These are phyloP conservation scores for Columba livia DNA, from an alignment of 2,113 vertebrate genomes.

Conservation along the genomic window DNA sequence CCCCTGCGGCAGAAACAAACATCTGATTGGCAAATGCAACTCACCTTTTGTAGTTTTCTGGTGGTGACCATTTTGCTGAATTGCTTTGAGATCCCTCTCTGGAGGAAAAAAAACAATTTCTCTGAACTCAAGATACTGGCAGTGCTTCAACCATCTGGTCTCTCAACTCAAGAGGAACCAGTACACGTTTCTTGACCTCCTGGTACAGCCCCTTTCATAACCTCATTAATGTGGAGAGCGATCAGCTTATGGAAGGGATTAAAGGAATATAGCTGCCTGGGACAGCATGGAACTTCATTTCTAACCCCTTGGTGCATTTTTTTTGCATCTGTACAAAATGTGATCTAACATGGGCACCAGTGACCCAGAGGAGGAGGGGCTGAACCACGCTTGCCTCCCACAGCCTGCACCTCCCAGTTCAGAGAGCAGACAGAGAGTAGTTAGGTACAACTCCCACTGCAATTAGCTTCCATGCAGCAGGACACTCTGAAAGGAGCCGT, in stretches of 20 bases:
- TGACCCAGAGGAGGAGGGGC: neutral
- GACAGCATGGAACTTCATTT: neutral
- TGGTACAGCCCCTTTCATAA: neutral
- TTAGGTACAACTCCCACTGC: neutral
- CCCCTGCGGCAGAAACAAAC: neutral
- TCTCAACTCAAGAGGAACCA: neutral
- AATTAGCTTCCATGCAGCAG: neutral
- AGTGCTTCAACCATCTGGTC: neutral
- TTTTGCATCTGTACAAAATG: neutral
- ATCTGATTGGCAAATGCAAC: neutral
- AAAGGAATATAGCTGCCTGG: neutral
- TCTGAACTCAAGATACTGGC: neutral
- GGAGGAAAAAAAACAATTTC: neutral
- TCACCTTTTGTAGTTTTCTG: constrained; percentile 92
- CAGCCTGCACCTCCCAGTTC: neutral
- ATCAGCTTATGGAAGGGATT: neutral
- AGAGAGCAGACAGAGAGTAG: neutral
- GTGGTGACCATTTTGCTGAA: constrained; percentile 87
- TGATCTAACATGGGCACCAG: neutral
- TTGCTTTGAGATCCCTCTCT: constrained; percentile 76
- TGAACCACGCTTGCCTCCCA: neutral
- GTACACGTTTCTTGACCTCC: neutral
- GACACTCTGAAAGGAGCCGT: neutral
- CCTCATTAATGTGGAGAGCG: neutral
- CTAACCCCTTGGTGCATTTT: neutral